Base-by-base conservation (phyloP, 2,888 invertebrate species). In the Drosophila lutescens region DNA sequence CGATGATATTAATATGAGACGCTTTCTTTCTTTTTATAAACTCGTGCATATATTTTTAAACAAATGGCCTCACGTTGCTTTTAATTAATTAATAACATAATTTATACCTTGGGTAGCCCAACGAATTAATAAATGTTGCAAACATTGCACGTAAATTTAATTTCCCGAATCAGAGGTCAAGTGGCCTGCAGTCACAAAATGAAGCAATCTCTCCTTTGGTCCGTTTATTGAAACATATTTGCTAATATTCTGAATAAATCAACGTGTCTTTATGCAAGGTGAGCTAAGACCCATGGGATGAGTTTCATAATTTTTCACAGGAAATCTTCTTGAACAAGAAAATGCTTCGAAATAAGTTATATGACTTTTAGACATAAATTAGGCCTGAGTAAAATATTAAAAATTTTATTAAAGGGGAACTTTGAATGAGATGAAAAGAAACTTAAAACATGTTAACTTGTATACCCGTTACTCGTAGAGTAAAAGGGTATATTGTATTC, bases 41-140 rank as follows among this genome's bases (percentile, higher is more conserved):
- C 17, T 43, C 32, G 2, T 10, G 8, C 15, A 32, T 36, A 40
- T 44, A 46, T 32, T 36, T 57, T 62, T 40, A 77, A 77, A 80
- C 70, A 80, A 80, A 78, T 77, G 66, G 80, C 57, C 41, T 55
- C 61, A 32, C 66, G 69, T 63, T 55, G 74, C 61, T 60, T 54
- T 78, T 67, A 77, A 78, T 80, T 78, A 78, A 78, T 80, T 66
- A 65, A 80, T 60, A 69, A 41, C 69, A 78, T 70, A 57, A 73
- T 67, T 72, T 67, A 73, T 68, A 13, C 30, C 49, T 9, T 34
- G 49, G 56, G 32, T 44, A 36, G 54, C 36, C 60, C 60, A 65
- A 59, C 53, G 44, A 72, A 79, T 76, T 77, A 59, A 77, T 79
- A 63, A 79, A 76, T 61, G 74, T 55, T 77, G 49, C 55, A 30